These are phyloP conservation scores for Ariolimax columbianus DNA, from an alignment of 2,888 invertebrate species.

Conservation along the genomic window DNA sequence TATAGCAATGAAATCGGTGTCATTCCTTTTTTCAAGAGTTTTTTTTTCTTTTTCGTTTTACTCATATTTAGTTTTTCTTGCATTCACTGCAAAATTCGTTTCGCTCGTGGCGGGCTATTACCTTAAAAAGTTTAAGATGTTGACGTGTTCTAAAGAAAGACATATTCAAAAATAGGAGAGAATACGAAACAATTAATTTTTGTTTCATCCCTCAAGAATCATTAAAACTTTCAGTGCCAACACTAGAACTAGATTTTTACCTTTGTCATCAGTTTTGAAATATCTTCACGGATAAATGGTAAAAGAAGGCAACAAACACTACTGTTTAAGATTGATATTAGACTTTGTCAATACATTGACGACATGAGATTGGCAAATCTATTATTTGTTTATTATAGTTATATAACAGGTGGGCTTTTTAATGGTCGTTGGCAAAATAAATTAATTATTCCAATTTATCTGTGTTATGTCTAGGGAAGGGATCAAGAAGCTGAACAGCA, in stretches of 20 bases:
- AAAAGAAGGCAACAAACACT: no score
- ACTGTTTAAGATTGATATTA: no score
- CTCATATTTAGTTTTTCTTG: neutral
- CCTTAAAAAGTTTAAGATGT: constrained; percentile 7
- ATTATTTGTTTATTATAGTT: no score
- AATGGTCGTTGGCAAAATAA: no score
- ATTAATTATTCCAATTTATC: no score
- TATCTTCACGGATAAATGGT: neutral
- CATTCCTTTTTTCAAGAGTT: neutral
- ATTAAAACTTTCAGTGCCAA: constrained; percentile 5
- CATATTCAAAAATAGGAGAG: neutral
- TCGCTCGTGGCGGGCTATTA: constrained; percentile 20
- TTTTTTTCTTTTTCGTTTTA: neutral
- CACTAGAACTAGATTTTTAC: neutral
- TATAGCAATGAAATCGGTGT: constrained; percentile 27
- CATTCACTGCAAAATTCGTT: neutral
- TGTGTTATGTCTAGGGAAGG: no score
- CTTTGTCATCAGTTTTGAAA: neutral
- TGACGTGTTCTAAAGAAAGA: neutral
- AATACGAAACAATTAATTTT: neutral
- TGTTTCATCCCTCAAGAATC: neutral
- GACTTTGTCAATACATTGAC: no score
- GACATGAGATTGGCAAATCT: no score
- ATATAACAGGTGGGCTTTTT: no score
- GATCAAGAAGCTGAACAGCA: no score